phyloP scores from a whole-genome alignment of 2,113 vertebrate genomes.

The Proteles cristata region DNA sequence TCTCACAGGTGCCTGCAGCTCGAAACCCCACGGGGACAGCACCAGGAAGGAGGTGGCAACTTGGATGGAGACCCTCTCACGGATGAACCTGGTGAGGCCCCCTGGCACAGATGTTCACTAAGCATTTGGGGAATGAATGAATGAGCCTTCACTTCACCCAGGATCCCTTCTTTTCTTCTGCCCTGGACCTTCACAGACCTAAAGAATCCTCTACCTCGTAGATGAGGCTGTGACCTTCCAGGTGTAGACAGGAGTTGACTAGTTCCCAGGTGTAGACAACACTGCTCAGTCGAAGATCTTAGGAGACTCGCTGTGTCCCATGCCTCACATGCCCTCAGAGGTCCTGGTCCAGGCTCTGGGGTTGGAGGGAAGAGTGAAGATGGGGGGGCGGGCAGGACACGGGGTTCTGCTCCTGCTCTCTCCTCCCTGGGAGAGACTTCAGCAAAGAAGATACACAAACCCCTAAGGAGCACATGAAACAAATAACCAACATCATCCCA shows the following conservation, averaged over 20 bases:
- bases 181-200: background rate
- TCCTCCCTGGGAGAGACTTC: too few species aligned
- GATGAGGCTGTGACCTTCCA: background rate
- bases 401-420: too few species aligned
- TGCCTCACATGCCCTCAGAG: background rate
- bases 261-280: fast-evolving
- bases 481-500: too few species aligned
- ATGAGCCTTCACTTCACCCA: background rate
- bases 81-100: fast-evolving
- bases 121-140: background rate
- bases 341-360: background rate
- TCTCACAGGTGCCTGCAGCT: background rate
- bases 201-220: fast-evolving
- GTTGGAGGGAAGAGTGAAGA: background rate
- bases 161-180: background rate
- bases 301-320: background rate
- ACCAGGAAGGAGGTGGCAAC: background rate
- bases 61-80: too few species aligned
- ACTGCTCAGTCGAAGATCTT: background rate
- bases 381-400: background rate
- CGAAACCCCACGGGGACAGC: background rate
- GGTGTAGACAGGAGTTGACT: background rate
- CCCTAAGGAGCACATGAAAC: too few species aligned
- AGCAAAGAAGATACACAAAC: too few species aligned
- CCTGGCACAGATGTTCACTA: background rate